These are phyloP conservation scores for Ahaetulla prasina DNA, from an alignment of 2,113 vertebrate genomes.

Conservation along the genomic window DNA sequence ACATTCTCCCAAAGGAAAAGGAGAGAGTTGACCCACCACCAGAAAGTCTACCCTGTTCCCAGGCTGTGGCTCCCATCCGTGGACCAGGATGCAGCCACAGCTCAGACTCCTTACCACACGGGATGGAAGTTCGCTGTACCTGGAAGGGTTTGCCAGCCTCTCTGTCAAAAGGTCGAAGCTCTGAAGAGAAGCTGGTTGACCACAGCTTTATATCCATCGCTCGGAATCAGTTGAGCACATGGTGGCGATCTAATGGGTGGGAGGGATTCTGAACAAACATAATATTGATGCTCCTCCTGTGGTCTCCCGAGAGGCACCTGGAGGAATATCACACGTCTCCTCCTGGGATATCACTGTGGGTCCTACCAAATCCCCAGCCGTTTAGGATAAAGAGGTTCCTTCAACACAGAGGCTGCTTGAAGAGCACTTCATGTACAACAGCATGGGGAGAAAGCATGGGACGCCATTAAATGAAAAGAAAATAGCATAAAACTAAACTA, in stretches of 20 bases:
- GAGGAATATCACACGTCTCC: background rate
- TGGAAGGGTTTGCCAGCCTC: background rate
- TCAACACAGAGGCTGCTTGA: background rate
- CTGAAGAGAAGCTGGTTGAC: constrained; percentile 23
- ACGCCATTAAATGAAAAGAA: background rate
- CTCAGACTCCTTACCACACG: background rate
- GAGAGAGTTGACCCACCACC: background rate
- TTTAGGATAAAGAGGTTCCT: background rate
- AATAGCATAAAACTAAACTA: background rate
- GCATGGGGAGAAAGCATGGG: background rate
- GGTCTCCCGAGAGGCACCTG: background rate
- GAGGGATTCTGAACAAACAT: constrained; percentile 33
- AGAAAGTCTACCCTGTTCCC: too few relatives aligned
- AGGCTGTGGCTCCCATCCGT: too few relatives aligned
- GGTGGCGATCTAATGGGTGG: constrained; percentile 40
- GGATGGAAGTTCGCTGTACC: background rate
- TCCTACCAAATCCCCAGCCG: background rate
- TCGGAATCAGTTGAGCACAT: constrained; percentile 61
- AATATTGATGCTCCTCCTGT: background rate
- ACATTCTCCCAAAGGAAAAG: background rate
- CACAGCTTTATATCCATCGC: constrained; percentile 44
- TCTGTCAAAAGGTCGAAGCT: background rate
- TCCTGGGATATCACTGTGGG: background rate
- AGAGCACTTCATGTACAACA: background rate
- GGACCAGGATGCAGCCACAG: background rate